phyloP scores from a whole-genome alignment of 2,888 invertebrate genomes.

The Ophion ellenae region DNA sequence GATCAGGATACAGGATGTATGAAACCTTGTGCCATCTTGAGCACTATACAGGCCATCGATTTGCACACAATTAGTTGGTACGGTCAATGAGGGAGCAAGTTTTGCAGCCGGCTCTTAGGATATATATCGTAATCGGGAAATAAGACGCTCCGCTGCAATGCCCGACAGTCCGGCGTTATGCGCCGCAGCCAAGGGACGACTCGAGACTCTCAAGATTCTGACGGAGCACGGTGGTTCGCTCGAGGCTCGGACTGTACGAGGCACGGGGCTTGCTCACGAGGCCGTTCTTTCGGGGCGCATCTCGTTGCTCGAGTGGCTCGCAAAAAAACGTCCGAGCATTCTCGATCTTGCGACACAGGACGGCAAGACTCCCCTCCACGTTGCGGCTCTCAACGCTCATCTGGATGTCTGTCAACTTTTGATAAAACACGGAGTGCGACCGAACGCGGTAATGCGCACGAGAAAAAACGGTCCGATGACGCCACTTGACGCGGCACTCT shows the following conservation, averaged over 20 bases:
- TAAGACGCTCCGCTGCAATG: too few relatives aligned
- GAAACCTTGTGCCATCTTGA: too few relatives aligned
- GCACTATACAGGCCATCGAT: too few relatives aligned
- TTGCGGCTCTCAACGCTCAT: constrained; percentile 97
- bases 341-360: constrained; percentile 96
- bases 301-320: constrained; percentile 94
- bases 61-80: too few relatives aligned
- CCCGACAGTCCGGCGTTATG: constrained; percentile 93
- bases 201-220: constrained; percentile 92
- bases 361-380: constrained; percentile 96
- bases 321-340: constrained; percentile 92
- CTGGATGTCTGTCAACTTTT: constrained; percentile 95
- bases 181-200: constrained; percentile 97
- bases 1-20: too few relatives aligned
- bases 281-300: constrained; percentile 96
- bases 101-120: too few relatives aligned
- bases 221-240: constrained; percentile 92
- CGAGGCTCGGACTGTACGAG: constrained; percentile 96
- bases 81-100: too few relatives aligned
- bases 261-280: constrained; percentile 98
- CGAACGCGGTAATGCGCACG: constrained; percentile 93
- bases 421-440: constrained; percentile 92
- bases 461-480: constrained; percentile 94
- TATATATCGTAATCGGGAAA: too few relatives aligned
- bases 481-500: constrained; percentile 95